These are phyloP conservation scores for Luperina nickerlii DNA, from an alignment of 2,888 invertebrate genomes.

Conservation along the genomic window DNA sequence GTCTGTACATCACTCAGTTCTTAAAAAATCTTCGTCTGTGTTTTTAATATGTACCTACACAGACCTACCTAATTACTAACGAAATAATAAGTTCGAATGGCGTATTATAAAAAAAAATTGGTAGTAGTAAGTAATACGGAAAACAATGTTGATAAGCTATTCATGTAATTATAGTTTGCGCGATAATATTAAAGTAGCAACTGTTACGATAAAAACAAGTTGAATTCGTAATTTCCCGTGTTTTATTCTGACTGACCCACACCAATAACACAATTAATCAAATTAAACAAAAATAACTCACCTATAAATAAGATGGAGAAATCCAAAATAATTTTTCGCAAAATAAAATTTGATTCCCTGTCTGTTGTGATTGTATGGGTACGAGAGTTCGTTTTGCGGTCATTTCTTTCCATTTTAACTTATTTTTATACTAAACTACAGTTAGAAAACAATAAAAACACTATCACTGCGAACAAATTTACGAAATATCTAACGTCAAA, in stretches of 20 bases:
- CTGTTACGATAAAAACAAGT: constrained; percentile 15
- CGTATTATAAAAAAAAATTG: not conserved
- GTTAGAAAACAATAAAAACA: constrained; percentile 67
- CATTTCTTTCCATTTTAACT: constrained; percentile 84
- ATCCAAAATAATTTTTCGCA: constrained; percentile 93
- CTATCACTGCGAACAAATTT: constrained; percentile 74
- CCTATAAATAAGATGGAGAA: constrained; percentile 92
- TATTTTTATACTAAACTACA: constrained; percentile 64
- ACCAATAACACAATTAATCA: not conserved
- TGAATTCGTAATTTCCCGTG: not conserved
- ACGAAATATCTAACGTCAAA: constrained; percentile 80
- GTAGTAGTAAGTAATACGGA: not conserved
- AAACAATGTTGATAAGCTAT: constrained; percentile 31
- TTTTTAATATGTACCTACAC: not conserved
- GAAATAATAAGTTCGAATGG: constrained; percentile 3
- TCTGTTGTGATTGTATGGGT: constrained; percentile 87
- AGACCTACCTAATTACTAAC: not conserved
- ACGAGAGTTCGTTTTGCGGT: constrained; percentile 83
- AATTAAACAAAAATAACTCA: constrained; percentile 84
- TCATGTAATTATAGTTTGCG: constrained; percentile 1
- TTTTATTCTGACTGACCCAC: not conserved
- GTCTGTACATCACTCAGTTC: not conserved
- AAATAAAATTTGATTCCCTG: constrained; percentile 89
- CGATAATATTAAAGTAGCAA: constrained; percentile 27
- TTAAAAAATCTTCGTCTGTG: not conserved